Evolutionary conservation across 2,888 invertebrate species (phyloP).

Genomic region (Chydorus sphaericus): DNA sequence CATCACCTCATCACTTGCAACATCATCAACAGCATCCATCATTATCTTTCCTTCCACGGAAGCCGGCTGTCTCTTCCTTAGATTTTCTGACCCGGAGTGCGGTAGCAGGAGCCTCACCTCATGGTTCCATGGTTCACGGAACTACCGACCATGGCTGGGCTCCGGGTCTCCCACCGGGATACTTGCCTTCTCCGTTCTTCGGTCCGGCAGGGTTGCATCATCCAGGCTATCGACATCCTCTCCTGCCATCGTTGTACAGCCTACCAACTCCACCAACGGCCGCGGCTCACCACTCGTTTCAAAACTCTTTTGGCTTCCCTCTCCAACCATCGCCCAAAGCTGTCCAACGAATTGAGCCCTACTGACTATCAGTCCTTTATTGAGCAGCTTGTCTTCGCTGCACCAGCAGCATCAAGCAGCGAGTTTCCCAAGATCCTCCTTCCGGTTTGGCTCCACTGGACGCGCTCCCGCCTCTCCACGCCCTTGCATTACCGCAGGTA

Average conservation of each 20-base stretch:
- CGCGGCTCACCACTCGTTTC: constrained; percentile 57
- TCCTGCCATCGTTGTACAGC: constrained; percentile 46
- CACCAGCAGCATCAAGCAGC: constrained; percentile 24
- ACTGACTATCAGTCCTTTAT: constrained; percentile 26
- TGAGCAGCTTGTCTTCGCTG: constrained; percentile 39
- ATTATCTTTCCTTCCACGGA: constrained; percentile 52
- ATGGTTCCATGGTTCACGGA: constrained; percentile 6
- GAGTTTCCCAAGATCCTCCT: no score
- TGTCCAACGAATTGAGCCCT: not conserved
- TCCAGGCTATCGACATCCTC: constrained; percentile 22
- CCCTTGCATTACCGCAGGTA: constrained; percentile 13
- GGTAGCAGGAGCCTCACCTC: not conserved
- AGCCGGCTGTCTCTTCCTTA: no score
- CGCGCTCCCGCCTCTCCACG: constrained; percentile 14
- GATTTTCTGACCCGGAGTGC: constrained; percentile 7
- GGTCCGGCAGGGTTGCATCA: constrained; percentile 17
- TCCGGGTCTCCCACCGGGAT: constrained; percentile 11
- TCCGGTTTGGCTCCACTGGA: constrained; percentile 17
- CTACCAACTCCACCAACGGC: constrained; percentile 29
- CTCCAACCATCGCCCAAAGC: constrained; percentile 40
- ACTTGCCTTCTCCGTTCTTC: constrained; percentile 15
- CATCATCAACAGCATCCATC: constrained; percentile 41
- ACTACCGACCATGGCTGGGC: constrained; percentile 30
- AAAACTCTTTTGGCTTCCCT: constrained; percentile 70
- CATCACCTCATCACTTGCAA: constrained; percentile 9